Evolutionary conservation across 2,888 invertebrate species (phyloP), one percentile per base, ranked within the genome.

Genomic region (Athalia circularis): DNA sequence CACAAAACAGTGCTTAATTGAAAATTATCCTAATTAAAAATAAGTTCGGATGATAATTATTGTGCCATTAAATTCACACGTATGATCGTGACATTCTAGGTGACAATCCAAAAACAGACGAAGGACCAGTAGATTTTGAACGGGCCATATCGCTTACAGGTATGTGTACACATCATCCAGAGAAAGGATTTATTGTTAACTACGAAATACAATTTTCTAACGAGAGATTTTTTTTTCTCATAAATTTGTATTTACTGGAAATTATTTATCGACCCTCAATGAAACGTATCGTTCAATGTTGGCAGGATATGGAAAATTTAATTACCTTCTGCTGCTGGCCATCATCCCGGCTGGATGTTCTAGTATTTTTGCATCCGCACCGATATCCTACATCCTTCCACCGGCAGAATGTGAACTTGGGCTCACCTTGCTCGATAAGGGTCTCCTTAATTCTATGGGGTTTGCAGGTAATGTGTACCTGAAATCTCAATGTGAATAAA

Each of bases 101-200:
- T 59, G 75, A 75, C 29, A 48, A 29, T 29, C 9, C 9, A 81
- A 85, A 83, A 82, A 76, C 80, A 80, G 82, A 82, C 81, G 86
- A 83, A 67, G 85, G 84, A 67, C 87, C 88, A 59, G 88, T 83
- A 78, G 84, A 88, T 84, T 89, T 89, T 57, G 89, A 89, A 82
- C 81, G 80, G 57, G 89, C 89, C 47, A 89, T 89, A 57, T 80
- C 78, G 79, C 82, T 84, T 59, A 82, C 88, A 80, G 88, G 88
- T 88, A 77, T 57, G 8, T 29, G 43, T 6, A 52, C 1, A 43
- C 9, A 15, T 5, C 54, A 6, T 92, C 0, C 91, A 93, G 93
- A 92, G 85, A 92, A 92, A 86, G 93, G 93, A 5, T 83, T 92
- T 68, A 90, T 93, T 93, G 93, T 62, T 92, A 92, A 89, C 92